Evolutionary conservation across 2,888 invertebrate species (phyloP).

Genomic region (Bimastos eiseni): DNA sequence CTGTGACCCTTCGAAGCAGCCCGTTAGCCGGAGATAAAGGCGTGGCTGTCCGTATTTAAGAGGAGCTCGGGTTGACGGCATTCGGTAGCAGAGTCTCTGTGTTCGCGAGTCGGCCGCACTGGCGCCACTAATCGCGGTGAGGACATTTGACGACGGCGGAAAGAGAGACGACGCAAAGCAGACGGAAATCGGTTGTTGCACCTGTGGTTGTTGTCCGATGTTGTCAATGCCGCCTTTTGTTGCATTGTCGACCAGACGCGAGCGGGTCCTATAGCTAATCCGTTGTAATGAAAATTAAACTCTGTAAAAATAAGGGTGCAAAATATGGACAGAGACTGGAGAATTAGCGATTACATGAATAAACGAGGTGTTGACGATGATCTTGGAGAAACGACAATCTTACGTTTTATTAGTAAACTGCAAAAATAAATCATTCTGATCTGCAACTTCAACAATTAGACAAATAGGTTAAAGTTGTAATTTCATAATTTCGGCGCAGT

Average conservation of each 20-base stretch:
- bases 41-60: conserved; percentile 14
- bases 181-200: background rate
- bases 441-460: background rate
- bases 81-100: background rate
- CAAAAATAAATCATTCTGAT: background rate
- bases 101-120: background rate
- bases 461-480: too few species aligned
- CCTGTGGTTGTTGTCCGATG: background rate
- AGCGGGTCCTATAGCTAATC: too few species aligned
- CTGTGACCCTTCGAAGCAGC: background rate
- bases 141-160: background rate
- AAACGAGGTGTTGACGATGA: background rate
- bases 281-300: background rate
- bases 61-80: conserved; percentile 1
- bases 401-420: background rate
- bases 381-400: background rate
- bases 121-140: background rate
- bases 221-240: background rate
- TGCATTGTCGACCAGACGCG: background rate
- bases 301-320: background rate
- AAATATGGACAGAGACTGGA: background rate
- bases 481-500: background rate
- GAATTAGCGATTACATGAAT: background rate
- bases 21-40: background rate
- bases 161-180: background rate